Evolutionary conservation across 2,888 invertebrate species (phyloP), one percentile per base, ranked within the genome.

Genomic region (Ypsolopha scabrella): DNA sequence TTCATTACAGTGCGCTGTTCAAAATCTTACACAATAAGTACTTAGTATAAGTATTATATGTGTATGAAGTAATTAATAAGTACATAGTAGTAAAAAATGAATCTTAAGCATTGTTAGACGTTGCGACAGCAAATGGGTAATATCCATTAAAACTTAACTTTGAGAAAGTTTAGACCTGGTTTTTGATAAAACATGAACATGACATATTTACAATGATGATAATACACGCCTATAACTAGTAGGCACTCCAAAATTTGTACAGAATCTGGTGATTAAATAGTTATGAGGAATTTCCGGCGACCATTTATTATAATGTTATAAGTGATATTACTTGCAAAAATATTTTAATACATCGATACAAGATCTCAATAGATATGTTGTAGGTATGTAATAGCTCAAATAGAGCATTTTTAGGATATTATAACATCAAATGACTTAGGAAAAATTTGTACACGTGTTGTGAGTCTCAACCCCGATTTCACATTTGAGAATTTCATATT

Each of bases 341-440:
- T 54, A 56, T 50, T 51, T 53, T 52, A 52, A 46, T 49, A 50
- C 45, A 48, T 53, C 51, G 51, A 50, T 48, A 51, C 24, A 24
- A 24, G 24, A 24, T 24, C 24, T 24, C 24, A 44, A 33, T 50
- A 46, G 34, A 35, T 52, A 46, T 24, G 8, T 24, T 9, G 13
- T 48, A 9, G 9, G 34, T 47, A 14, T 44, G 24, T 24, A 24
- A 24, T 14, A 47, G 36, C 9, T 47, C n/a, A 11, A 11, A 11
- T 46, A n/a, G 7, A 6, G 1, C 2, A 4, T 45, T 14, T 13
- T 14, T 34, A 38, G 38, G n/a, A 41, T 41, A 41, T 7, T 13
- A 14, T 41, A 41, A 24, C 24, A 24, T 24, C 24, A 24, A 24
- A 24, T 24, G 24, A 24, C 24, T 24, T 24, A 24, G 24, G 4